Percentiles rank a stretch among this genome's conserved stretches.
Evolutionary conservation across 2,113 vertebrate species (phyloP).

Genomic region (Nothocercus julius): DNA sequence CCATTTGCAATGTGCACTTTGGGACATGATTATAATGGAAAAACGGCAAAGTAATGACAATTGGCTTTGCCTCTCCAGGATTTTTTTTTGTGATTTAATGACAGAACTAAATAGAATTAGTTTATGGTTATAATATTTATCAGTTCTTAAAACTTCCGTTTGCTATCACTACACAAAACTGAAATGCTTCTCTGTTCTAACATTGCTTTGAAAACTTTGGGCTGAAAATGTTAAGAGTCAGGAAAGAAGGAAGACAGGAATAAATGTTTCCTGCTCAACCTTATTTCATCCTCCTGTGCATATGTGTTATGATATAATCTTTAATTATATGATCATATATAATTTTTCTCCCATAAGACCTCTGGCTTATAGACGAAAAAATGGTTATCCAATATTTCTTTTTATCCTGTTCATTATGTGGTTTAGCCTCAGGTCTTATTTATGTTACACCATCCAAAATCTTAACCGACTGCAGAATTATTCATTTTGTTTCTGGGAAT

Average conservation of each 20-base stretch:
- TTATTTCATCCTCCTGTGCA: slow-evolving; percentile 18
- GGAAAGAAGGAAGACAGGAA: neutral
- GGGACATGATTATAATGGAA: neutral
- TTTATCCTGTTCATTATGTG: slow-evolving; percentile 23
- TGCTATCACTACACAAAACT: neutral
- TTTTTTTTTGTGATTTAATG: neutral
- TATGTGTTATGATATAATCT: slow-evolving; percentile 2
- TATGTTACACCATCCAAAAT: slow-evolving; percentile 34
- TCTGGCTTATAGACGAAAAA: neutral
- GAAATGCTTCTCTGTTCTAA: neutral
- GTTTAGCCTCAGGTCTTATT: slow-evolving; percentile 45
- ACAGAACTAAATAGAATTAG: neutral
- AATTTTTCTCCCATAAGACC: slow-evolving; percentile 18
- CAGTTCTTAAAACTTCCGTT: neutral
- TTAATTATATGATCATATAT: slow-evolving; percentile 24
- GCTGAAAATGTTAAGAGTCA: neutral
- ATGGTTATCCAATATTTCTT: slow-evolving; percentile 17
- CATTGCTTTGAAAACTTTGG: neutral
- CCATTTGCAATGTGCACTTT: neutral
- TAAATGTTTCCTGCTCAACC: neutral
- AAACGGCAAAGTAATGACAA: neutral
- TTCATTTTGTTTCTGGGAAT: slow-evolving; percentile 32
- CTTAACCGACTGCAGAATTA: slow-evolving; percentile 21
- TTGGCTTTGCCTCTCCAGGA: neutral
- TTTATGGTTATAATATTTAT: neutral